These are phyloP conservation scores for Subanguina moxae DNA, from an alignment of 1,140 invertebrate genomes.

Conservation along the genomic window DNA sequence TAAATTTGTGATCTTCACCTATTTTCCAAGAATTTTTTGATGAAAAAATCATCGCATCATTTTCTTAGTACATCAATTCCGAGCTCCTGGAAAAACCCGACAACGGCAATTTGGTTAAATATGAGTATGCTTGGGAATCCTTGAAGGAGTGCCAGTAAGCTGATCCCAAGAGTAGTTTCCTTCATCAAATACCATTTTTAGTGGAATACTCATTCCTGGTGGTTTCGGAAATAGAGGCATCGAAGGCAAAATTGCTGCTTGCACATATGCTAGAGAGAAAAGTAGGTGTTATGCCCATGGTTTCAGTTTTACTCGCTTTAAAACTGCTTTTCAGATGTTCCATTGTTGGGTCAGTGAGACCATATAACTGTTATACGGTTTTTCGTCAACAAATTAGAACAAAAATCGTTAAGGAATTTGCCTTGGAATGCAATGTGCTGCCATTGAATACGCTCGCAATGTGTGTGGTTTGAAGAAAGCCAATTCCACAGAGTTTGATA, in stretches of 20 bases:
- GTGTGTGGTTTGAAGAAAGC: slow-evolving; percentile 74
- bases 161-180: neutral
- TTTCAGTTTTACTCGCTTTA: too few relatives aligned
- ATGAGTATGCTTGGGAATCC: slow-evolving; percentile 87
- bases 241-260: slow-evolving; percentile 90
- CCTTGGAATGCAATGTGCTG: slow-evolving; percentile 89
- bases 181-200: slow-evolving; percentile 53
- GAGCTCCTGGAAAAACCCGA: slow-evolving; percentile 74
- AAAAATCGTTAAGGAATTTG: slow-evolving; percentile 71
- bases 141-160: slow-evolving; percentile 79
- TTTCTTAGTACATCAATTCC: slow-evolving; percentile 80
- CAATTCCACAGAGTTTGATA: slow-evolving; percentile 80
- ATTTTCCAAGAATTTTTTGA: neutral
- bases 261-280: slow-evolving; percentile 83
- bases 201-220: slow-evolving; percentile 90
- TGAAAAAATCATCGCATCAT: neutral
- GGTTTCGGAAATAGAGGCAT: slow-evolving; percentile 92
- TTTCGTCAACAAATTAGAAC: too few relatives aligned
- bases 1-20: neutral
- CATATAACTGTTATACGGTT: too few relatives aligned
- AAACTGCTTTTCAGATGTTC: neutral
- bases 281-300: slow-evolving; percentile 48
- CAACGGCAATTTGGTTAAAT: slow-evolving; percentile 67
- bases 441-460: slow-evolving; percentile 91
- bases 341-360: neutral